Conservation (phyloP, 2,888 invertebrate genomes). For the Rhogogaster chlorosoma region DNA sequence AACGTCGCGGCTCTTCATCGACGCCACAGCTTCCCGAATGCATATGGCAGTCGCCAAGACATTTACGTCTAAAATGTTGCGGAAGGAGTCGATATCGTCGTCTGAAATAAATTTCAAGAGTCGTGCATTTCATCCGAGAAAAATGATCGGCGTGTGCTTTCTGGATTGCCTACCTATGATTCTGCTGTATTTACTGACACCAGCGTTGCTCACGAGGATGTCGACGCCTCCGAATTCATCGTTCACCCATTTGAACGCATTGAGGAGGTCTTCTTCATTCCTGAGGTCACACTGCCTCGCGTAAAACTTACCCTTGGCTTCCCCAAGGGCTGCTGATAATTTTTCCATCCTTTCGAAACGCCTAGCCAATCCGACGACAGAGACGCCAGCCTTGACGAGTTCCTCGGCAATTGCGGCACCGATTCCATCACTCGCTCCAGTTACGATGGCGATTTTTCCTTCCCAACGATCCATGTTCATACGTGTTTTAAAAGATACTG, state of each 20-base stretch:
- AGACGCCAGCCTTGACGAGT: no score
- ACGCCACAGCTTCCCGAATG: constrained; percentile 80
- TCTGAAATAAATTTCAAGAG: constrained; percentile 54
- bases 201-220: constrained; percentile 79
- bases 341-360: no score
- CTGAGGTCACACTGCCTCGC: constrained; percentile 62
- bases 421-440: no score
- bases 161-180: constrained; percentile 57
- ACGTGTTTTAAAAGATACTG: no score
- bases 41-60: constrained; percentile 81
- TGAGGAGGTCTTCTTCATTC: constrained; percentile 61
- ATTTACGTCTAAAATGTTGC: constrained; percentile 79
- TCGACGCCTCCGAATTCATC: constrained; percentile 76
- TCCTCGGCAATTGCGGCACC: no score
- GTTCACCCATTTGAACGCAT: constrained; percentile 61
- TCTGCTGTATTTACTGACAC: constrained; percentile 64
- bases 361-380: no score
- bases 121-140: not conserved
- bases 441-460: no score
- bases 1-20: constrained; percentile 79
- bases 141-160: not conserved
- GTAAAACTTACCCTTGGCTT: constrained; percentile 69
- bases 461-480: no score
- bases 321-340: not conserved
- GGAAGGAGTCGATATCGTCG: constrained; percentile 71